Conservation (phyloP, 2,888 invertebrate genomes). For the Caenorhabditis panamensis region DNA sequence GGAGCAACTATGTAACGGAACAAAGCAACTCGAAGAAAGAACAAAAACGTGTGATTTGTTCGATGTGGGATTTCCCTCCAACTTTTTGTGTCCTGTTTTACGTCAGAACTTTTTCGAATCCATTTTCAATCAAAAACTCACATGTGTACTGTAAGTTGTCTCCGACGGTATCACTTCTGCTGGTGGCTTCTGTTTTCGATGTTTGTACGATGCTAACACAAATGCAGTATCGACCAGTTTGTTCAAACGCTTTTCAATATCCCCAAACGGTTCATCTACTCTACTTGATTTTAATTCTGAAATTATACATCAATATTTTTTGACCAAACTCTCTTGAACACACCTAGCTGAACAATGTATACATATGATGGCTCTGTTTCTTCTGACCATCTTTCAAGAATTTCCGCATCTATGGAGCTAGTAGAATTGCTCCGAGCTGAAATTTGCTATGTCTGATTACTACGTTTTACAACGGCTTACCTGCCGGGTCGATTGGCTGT, state of each 20-base stretch:
- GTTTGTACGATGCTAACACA: conserved; percentile 46
- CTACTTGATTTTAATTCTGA: conserved; percentile 45
- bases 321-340: not conserved
- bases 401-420: conserved; percentile 9
- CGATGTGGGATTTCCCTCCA: not conserved
- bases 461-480: not conserved
- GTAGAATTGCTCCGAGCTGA: not conserved
- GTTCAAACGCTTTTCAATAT: conserved; percentile 40
- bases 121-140: not conserved
- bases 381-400: conserved; percentile 35
- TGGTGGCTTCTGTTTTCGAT: conserved; percentile 49
- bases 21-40: no score
- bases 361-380: conserved; percentile 38
- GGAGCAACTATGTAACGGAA: conserved; percentile 12
- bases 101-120: not conserved
- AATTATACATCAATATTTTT: not conserved
- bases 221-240: conserved; percentile 46
- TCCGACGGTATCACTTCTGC: conserved; percentile 8
- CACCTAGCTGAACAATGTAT: conserved; percentile 53
- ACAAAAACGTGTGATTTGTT: conserved; percentile 6
- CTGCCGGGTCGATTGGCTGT: conserved; percentile 15
- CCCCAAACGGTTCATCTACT: conserved; percentile 43
- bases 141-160: conserved; percentile 40
- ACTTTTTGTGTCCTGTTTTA: no score
- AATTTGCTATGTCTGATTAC: not conserved